Evolutionary conservation across 2,797 vertebrate species (phyloP), one percentile per base, ranked within the genome.

Genomic region (Fistularia tabacaria): DNA sequence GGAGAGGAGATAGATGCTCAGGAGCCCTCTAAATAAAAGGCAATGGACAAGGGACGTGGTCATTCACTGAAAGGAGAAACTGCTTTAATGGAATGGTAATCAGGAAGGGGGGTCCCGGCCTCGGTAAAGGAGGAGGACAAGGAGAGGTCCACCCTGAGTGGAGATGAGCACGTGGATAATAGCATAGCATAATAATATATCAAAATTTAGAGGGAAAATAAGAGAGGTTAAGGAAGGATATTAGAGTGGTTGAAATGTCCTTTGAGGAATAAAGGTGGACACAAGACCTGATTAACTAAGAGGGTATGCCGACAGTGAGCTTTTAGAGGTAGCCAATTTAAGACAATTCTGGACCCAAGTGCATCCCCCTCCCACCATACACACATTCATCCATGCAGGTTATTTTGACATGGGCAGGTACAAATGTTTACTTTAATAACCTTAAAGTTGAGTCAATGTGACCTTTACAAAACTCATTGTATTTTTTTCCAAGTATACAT

Each of bases 51-150:
- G 79, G 77, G 80, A 85, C 72, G 8, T 80, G 82, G 86, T 86
- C 85, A 82, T 64, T 73, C 77, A 72, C 73, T 80, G 82, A 80
- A 69, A 85, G 82, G 74, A 85, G 82, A 81, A 77, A 73, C 60
- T 38, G 41, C 83, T 85, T 87, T 89, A 87, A 89, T 89, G 85
- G 85, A 87, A 89, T 88, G 86, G 82, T 88, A 88, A 89, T 89
- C 82, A 87, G 85, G 57, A 57, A 80, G 77, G 76, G 85, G 85
- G 79, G 82, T 82, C 82, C 85, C 74, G 83, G 83, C 85, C 83
- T 74, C 45, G 37, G 66, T 79, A 80, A 84, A 87, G 77, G 81
- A 86, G 76, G 81, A 77, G 83, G 82, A 86, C 85, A 85, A 86
- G 85, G 85, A 88, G 84, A 87, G 84, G 86, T 84, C 82, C 74